A percentile compares a stretch with the other conserved stretches of the same genome.
Evolutionary conservation across 2,888 invertebrate species (phyloP).

Genomic region (Oasisia sp.): DNA sequence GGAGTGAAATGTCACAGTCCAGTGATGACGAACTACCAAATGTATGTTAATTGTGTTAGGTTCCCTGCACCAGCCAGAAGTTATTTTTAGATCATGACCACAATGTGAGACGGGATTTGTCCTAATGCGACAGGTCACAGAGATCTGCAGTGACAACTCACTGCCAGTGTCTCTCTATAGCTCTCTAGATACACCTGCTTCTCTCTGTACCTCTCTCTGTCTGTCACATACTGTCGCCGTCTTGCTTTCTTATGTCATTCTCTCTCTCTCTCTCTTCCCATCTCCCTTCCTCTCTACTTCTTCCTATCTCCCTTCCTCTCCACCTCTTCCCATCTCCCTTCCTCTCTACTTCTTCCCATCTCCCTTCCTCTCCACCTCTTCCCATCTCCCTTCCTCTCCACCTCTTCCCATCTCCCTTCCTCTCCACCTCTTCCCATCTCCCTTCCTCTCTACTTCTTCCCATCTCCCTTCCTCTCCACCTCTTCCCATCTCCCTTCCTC

Average conservation of each 20-base stretch:
- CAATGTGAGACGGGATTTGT: neutral
- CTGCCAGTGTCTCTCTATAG: neutral
- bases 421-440: neutral
- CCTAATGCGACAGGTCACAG: neutral
- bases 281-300: neutral
- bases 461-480: too few species aligned
- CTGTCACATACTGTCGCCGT: too few species aligned
- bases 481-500: too few species aligned
- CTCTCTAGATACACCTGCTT: neutral
- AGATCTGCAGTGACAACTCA: neutral
- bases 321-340: neutral
- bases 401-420: neutral
- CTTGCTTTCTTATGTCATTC: too few species aligned
- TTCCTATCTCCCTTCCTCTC: neutral
- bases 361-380: neutral
- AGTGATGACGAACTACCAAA: neutral
- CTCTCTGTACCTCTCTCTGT: neutral
- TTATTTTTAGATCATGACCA: neutral
- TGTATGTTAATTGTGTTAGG: neutral
- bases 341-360: neutral
- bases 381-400: neutral
- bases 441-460: neutral
- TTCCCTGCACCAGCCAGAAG: neutral
- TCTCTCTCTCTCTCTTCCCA: too few species aligned
- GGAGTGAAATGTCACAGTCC: neutral